phyloP scores from a whole-genome alignment of 2,797 vertebrate genomes.

The Gorsachius magnificus region DNA sequence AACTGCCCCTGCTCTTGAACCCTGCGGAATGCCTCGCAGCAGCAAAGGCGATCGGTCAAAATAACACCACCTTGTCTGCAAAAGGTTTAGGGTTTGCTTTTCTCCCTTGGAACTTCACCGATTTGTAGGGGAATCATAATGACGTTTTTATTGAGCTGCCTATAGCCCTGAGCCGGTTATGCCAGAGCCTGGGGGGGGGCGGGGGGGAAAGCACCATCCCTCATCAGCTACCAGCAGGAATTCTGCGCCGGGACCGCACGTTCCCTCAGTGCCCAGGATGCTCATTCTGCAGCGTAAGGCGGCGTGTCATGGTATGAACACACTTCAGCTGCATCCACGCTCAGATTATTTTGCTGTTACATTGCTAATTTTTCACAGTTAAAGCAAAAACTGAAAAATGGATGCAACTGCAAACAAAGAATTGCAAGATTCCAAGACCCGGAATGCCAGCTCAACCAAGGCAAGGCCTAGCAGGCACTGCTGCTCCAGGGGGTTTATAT shows the following conservation, averaged over 20 bases:
- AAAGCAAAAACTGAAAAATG: background rate
- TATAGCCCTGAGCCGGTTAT: rapidly evolving
- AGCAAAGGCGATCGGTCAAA: too few relatives aligned
- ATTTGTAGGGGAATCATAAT: background rate
- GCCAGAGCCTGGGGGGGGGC: background rate
- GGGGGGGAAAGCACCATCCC: rapidly evolving
- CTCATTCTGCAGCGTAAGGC: rapidly evolving
- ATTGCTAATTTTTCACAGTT: background rate
- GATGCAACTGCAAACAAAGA: background rate
- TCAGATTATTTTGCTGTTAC: too few relatives aligned
- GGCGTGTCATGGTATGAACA: rapidly evolving
- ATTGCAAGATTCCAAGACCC: too few relatives aligned
- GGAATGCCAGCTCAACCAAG: rapidly evolving
- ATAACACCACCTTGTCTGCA: rapidly evolving
- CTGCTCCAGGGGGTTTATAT: background rate
- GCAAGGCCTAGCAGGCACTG: rapidly evolving
- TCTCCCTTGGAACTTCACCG: background rate
- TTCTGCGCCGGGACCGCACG: rapidly evolving
- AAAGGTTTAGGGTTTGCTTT: rapidly evolving
- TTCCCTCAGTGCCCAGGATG: background rate
- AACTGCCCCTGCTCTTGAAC: too few relatives aligned
- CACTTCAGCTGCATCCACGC: rapidly evolving
- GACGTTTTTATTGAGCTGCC: background rate
- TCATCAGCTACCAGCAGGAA: background rate
- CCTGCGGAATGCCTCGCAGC: rapidly evolving